Evolutionary conservation across 2,113 vertebrate genomes (phyloP), one percentile per base, ranked within the genome.

Genomic region (Cololabis saira): DNA sequence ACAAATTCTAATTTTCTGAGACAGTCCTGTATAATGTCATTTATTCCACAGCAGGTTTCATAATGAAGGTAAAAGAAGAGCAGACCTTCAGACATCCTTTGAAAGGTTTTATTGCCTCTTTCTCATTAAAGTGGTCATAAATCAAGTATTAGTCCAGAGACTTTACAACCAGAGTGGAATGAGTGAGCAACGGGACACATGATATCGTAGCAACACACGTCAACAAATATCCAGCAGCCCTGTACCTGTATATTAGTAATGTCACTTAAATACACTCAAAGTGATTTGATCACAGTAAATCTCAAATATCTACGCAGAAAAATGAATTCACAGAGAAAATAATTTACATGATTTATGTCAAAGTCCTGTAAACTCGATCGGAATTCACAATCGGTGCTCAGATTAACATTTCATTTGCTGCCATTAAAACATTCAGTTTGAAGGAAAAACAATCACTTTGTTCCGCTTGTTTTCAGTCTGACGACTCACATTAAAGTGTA

Each of bases 41-140:
- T 12, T 10, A 18, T 19, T 12, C 8, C 17, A 18, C 11, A n/a
- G n/a, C n/a, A n/a, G n/a, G n/a, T 1, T 4, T 19, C 18, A 50
- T 21, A 14, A 21, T 30, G 15, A 42, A 42, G 19, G 5, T 22
- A 40, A 21, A 72, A 42, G 0, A 52, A 60, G 0, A 50, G 56
- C 3, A 1, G 43, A 15, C 45, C n/a, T 5, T 27, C 51, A 19
- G 1, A 0, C 18, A 3, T 71, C 61, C 67, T 72, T 76, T 84
- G 5, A 68, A 81, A 77, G 81, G 67, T 80, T 89, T 87, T 89
- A 89, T 87, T 89, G 67, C 75, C 81, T 71, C 77, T 68, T 76
- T 72, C 67, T 82, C 69, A 14, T 74, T 66, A 59, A 84, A 71
- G 44, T 80, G 71, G 56, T 86, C 81, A 76, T 49, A 80, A 85